phyloP scores from a whole-genome alignment of 2,888 invertebrate species.

The Cataglyphis altisquamis region DNA sequence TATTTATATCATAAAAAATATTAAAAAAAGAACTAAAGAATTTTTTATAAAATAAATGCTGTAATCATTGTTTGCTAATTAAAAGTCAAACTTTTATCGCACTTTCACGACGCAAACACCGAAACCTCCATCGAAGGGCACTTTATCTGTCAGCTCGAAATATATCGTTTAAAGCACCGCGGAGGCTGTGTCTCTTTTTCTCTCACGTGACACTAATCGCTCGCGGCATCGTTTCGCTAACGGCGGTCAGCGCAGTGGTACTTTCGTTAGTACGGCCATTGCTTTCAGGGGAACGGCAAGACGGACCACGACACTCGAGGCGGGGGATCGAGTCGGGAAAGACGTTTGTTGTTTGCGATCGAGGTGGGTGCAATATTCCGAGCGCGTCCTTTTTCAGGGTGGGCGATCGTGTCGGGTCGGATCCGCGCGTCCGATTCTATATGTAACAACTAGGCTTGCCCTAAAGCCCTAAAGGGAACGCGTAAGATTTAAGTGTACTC shows the following conservation, averaged over 20 bases:
- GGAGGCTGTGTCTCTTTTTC: slow-evolving; percentile 42
- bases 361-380: slow-evolving; percentile 83
- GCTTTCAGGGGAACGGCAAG: slow-evolving; percentile 65
- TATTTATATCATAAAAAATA: not conserved
- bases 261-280: slow-evolving; percentile 66
- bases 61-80: not conserved
- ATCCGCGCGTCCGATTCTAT: slow-evolving; percentile 30
- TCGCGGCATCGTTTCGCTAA: slow-evolving; percentile 73
- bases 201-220: slow-evolving; percentile 72
- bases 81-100: not conserved
- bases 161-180: slow-evolving; percentile 48
- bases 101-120: not conserved
- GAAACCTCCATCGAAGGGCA: slow-evolving; percentile 36
- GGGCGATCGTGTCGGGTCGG: slow-evolving; percentile 44
- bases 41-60: slow-evolving; percentile 1
- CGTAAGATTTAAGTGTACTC: slow-evolving; percentile 76
- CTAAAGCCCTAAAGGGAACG: slow-evolving; percentile 74
- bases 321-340: slow-evolving; percentile 30
- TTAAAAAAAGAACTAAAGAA: not conserved
- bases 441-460: slow-evolving; percentile 53
- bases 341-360: slow-evolving; percentile 82
- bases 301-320: slow-evolving; percentile 31
- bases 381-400: slow-evolving; percentile 58
- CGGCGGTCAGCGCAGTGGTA: slow-evolving; percentile 65
- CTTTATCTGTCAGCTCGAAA: slow-evolving; percentile 38